Base-by-base conservation (phyloP, 2,888 invertebrate genomes). In the Hybos culiciformis region DNA sequence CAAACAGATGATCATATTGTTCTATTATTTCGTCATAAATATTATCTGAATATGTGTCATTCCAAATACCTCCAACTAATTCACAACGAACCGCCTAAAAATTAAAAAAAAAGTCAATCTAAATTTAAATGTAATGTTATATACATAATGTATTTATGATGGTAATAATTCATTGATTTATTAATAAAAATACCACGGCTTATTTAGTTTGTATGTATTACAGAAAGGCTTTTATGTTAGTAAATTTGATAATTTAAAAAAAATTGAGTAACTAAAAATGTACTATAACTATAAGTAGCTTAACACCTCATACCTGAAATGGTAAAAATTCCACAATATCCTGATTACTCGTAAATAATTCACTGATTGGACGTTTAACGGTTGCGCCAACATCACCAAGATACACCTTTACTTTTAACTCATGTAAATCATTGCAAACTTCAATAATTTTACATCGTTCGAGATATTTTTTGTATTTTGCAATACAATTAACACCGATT, bases 341-440 rank as follows among this genome's bases (percentile, higher is more conserved):
- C 3, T 29, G n/a, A 9, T 9, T 40, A 11, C 44, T 36, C 26
- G 18, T 39, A 8, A 42, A 20, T 31, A 47, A 24, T 19, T 47
- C 36, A 15, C 42, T 29, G 4, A 44, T 19, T 9, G 26, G 14
- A 9, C 24, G 3, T 5, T 24, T 41, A 9, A 20, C 17, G 26
- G 19, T 32, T 18, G 24, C 29, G 9, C 49, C 49, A 31, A 39
- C 38, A 45, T 49, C 49, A 43, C 47, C 46, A 23, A 49, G 46
- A 31, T 47, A 49, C 46, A 49, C 17, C 8, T 34, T 34, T 5
- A 41, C 40, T 18, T 24, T 31, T 9, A 49, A 31, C 18, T 41
- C 39, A 17, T 41, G 31, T 32, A 38, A 21, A 7, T 44, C 12
- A 1, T 37, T 31, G 39, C 18, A 32, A 23, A 48, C 31, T 41